These are phyloP conservation scores for Sinohyriopsis cumingii DNA, from an alignment of 2,888 invertebrate genomes.

Conservation along the genomic window DNA sequence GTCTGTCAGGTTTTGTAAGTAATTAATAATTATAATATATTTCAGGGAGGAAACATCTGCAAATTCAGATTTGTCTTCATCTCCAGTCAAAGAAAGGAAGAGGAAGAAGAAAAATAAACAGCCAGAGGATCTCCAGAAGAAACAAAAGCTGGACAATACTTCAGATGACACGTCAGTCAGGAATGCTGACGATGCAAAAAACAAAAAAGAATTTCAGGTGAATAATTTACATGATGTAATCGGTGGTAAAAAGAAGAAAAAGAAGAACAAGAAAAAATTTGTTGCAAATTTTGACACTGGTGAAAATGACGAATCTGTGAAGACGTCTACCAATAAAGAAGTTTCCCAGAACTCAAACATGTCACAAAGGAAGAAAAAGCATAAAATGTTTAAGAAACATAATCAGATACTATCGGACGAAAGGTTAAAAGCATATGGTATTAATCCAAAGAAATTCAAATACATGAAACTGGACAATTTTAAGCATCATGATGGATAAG, in stretches of 20 bases:
- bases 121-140: neutral
- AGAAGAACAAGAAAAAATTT: slow-evolving; percentile 11
- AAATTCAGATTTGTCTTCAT: neutral
- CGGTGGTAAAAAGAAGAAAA: slow-evolving; percentile 16
- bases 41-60: neutral
- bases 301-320: slow-evolving; percentile 5
- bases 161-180: neutral
- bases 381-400: slow-evolving; percentile 40
- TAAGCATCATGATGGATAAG: too few species aligned
- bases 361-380: slow-evolving; percentile 21
- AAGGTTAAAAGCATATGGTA: slow-evolving; percentile 90
- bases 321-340: neutral
- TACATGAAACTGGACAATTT: slow-evolving; percentile 48
- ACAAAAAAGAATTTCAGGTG: neutral
- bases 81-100: neutral
- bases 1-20: too few species aligned
- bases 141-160: neutral
- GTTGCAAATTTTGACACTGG: slow-evolving; percentile 1
- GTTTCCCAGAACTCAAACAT: neutral
- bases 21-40: too few species aligned
- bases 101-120: neutral
- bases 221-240: neutral
- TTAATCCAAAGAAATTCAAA: slow-evolving; percentile 67
- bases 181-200: neutral
- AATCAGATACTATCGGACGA: slow-evolving; percentile 77